Conservation (phyloP, 2,797 vertebrate genomes). For the Hybognathus amarus region DNA sequence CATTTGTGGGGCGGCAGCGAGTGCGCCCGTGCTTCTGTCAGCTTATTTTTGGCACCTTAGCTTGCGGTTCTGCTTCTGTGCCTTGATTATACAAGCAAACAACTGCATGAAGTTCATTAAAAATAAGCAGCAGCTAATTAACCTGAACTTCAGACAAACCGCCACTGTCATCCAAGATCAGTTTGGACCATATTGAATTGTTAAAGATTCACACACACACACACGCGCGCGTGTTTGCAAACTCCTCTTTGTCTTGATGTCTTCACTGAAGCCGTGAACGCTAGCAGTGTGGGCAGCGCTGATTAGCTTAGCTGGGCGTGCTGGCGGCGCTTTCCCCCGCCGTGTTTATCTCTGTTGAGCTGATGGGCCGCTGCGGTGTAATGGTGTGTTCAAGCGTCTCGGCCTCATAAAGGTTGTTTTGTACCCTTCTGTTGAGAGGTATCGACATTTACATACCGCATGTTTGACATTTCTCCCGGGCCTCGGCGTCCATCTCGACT, state of each 20-base stretch:
- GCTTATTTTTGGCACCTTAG: constrained; percentile 99
- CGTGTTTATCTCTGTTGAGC: constrained; percentile 27
- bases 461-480: constrained; percentile 60
- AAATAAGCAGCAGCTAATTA: constrained; percentile 99
- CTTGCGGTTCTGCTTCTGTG: constrained; percentile 99
- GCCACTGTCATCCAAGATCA: constrained; percentile 92
- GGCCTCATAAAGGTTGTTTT: constrained; percentile 56
- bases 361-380: constrained; percentile 71
- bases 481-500: constrained; percentile 34
- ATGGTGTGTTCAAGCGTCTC: constrained; percentile 83
- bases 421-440: constrained; percentile 52
- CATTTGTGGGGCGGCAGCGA: constrained; percentile 87
- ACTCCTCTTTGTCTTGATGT: constrained; percentile 73
- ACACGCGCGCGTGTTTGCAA: neutral
- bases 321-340: constrained; percentile 17
- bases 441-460: constrained; percentile 57
- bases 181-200: constrained; percentile 91
- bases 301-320: constrained; percentile 75
- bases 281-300: constrained; percentile 82
- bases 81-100: constrained; percentile 99
- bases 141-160: constrained; percentile 97
- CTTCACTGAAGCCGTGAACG: constrained; percentile 80
- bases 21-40: constrained; percentile 94
- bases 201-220: constrained; percentile 75
- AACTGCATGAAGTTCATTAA: constrained; percentile 99